Conservation (phyloP, 2,113 vertebrate genomes). For the Peromyscus polionotus region DNA sequence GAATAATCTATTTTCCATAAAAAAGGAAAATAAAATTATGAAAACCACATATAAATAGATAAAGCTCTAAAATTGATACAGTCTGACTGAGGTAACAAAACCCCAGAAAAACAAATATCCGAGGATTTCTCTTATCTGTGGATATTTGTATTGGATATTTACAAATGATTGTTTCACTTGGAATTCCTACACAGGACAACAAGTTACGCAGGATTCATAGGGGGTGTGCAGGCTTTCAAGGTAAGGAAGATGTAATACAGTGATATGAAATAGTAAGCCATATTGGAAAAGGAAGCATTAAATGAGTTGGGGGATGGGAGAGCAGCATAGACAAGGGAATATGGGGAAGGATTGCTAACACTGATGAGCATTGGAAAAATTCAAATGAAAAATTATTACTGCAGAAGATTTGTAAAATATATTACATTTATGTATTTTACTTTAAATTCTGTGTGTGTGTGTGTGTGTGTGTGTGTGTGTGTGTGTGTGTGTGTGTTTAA, state of each 20-base stretch:
- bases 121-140: neutral
- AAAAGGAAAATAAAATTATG: neutral
- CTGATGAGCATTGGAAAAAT: neutral
- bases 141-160: neutral
- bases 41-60: neutral
- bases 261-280: neutral
- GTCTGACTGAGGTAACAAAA: neutral
- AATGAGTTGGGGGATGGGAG: neutral
- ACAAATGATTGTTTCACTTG: neutral
- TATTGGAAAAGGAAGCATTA: neutral
- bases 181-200: neutral
- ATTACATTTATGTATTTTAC: neutral
- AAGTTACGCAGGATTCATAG: neutral
- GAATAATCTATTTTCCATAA: neutral
- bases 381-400: neutral
- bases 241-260: neutral
- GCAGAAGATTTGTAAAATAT: neutral
- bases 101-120: neutral
- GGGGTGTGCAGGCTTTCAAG: neutral
- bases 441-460: too few species aligned
- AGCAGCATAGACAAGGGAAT: neutral
- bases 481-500: too few species aligned
- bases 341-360: neutral
- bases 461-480: too few species aligned
- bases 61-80: neutral